Evolutionary conservation across 1,140 invertebrate genomes (phyloP), one percentile per base, ranked within the genome.

Genomic region (Cardiocondyla obscurior): DNA sequence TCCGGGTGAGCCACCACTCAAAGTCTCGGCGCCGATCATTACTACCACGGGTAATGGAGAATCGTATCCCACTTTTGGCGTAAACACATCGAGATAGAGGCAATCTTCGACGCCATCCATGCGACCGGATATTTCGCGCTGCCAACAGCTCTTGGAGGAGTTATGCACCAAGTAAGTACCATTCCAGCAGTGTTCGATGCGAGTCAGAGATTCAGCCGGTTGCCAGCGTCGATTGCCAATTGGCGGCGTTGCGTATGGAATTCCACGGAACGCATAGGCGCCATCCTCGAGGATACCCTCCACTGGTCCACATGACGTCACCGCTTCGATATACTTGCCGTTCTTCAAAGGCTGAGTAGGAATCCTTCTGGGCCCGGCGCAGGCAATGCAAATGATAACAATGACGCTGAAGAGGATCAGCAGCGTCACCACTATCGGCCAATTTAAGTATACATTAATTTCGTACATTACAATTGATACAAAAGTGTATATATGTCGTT

Each of bases 221-320:
- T 95, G 95, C 95, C 97, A 98, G 79, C 97, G 95, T 28, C 95
- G 94, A 55, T 96, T 95, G 10, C 94, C 95, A 0, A 96, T 83
- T 0, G 98, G 97, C 12, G 97, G 96, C n/a, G 96, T 88, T 3
- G 98, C 97, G 91, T 97, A 98, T 0, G 97, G 98, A 62, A 98
- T 97, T 19, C 97, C 97, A 22, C 96, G 96, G 92, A 98, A 98
- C 2, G 96, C 96, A 86, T 96, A 97, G 1, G 96, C 96, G 14
- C 96, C 96, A 79, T 97, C 96, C 89, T 97, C 96, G 30, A 96
- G 92, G 10, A 96, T 90, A 19, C 97, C 97, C 94, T 97, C 95
- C 22, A 98, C 96, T 12, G 93, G 94, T 65, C 97, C 97, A 91
- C 97, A 98, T 1, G 96, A 95, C 14, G 97, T 97, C 28, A 96